Evolutionary conservation across 2,113 vertebrate genomes (phyloP).

Genomic region (Castor canadensis): DNA sequence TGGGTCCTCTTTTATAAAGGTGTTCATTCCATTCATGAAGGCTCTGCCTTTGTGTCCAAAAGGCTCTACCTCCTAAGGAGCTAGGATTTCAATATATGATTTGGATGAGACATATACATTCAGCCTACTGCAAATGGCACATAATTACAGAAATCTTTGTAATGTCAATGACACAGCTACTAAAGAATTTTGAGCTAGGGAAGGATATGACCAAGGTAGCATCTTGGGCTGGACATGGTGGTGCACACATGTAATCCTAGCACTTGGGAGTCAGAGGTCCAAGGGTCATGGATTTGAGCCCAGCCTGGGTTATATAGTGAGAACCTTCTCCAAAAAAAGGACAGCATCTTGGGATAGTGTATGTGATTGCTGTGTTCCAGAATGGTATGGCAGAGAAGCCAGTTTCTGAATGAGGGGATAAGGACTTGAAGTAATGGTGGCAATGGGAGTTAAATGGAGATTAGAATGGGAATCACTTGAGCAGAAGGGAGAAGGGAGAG

Average conservation of each 20-base stretch:
- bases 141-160: conserved; percentile 15
- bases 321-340: no score
- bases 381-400: neutral
- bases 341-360: neutral
- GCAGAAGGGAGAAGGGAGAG: neutral
- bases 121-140: neutral
- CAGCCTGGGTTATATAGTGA: no score
- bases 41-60: neutral
- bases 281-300: no score
- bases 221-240: no score
- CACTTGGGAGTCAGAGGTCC: no score
- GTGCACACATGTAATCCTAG: no score
- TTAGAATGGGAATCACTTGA: neutral
- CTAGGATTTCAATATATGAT: neutral
- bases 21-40: neutral
- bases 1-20: neutral
- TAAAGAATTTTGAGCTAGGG: neutral
- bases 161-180: neutral
- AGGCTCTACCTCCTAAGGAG: neutral
- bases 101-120: neutral
- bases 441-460: neutral
- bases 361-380: neutral
- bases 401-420: neutral
- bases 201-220: neutral
- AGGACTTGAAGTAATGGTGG: neutral